Percentiles rank a stretch among this genome's conserved stretches.
Conservation (phyloP, 2,113 vertebrate genomes). For the Ramphastos sulfuratus region DNA sequence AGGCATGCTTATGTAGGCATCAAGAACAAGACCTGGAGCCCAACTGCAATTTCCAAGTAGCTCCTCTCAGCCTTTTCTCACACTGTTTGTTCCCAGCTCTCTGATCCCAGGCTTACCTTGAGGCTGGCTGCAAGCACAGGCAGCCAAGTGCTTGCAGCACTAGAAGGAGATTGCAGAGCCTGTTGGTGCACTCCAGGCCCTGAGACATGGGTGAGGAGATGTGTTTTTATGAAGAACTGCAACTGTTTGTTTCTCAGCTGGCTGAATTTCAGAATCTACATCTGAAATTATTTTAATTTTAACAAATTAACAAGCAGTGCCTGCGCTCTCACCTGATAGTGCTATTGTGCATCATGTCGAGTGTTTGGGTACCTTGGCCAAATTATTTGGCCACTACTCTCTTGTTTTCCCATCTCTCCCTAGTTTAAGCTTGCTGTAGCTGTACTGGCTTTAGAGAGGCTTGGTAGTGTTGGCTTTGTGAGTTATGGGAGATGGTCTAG, state of each 20-base stretch:
- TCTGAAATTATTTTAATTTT: no score
- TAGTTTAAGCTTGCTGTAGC: no score
- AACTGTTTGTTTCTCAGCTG: background rate
- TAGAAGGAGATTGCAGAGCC: background rate
- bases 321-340: fast-evolving
- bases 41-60: background rate
- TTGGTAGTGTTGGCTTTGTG: no score
- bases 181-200: background rate
- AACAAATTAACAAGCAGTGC: background rate
- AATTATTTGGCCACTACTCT: no score
- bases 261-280: background rate
- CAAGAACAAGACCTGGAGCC: background rate
- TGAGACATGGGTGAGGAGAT: fast-evolving
- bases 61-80: background rate
- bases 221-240: background rate
- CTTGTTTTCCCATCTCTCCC: no score
- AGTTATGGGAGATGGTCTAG: no score
- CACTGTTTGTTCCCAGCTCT: background rate
- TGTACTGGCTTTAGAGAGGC: no score
- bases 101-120: background rate
- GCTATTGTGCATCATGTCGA: background rate
- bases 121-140: no score
- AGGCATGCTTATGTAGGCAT: background rate
- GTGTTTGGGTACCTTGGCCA: no score
- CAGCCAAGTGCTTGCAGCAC: background rate